Conservation (phyloP, 2,888 invertebrate species). For the Elmis aenea region DNA sequence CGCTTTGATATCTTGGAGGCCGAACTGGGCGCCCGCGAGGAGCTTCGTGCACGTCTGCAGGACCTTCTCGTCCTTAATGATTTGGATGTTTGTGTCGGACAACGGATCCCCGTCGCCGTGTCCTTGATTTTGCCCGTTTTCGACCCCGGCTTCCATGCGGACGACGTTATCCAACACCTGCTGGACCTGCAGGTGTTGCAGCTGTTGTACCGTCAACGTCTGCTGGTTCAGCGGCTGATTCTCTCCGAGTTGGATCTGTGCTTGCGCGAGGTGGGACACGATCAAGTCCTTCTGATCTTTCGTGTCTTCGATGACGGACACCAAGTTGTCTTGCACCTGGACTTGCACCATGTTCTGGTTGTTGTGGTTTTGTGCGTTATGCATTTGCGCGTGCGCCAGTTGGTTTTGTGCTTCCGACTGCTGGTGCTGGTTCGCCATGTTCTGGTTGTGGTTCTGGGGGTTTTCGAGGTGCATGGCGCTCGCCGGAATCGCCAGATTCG, state of each 20-base stretch:
- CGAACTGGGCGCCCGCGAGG: conserved; percentile 40
- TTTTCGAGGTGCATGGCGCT: conserved; percentile 43
- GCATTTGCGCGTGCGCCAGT: conserved; percentile 35
- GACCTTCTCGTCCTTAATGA: conserved; percentile 56
- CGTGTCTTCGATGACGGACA: conserved; percentile 44
- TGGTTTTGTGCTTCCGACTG: conserved; percentile 34
- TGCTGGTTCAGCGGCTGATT: conserved; percentile 49
- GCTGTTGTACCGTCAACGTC: conserved; percentile 40
- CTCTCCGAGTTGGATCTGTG: conserved; percentile 49
- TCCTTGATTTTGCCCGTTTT: conserved; percentile 34
- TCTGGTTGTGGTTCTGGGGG: conserved; percentile 28
- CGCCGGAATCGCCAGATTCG: conserved; percentile 40
- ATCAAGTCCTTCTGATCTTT: conserved; percentile 44
- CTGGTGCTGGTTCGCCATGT: conserved; percentile 18
- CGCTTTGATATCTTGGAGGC: conserved; percentile 42
- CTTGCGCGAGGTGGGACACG: conserved; percentile 37
- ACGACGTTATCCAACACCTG: conserved; percentile 52
- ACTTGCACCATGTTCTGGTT: conserved; percentile 47
- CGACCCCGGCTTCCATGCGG: conserved; percentile 41
- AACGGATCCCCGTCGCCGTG: conserved; percentile 29
- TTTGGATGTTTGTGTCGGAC: conserved; percentile 23
- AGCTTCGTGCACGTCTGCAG: conserved; percentile 52
- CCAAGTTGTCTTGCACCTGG: conserved; percentile 46
- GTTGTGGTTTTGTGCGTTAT: conserved; percentile 34
- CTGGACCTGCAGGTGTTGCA: conserved; percentile 52